Base-by-base conservation (phyloP, 2,113 vertebrate species). In the Rhea americana region DNA sequence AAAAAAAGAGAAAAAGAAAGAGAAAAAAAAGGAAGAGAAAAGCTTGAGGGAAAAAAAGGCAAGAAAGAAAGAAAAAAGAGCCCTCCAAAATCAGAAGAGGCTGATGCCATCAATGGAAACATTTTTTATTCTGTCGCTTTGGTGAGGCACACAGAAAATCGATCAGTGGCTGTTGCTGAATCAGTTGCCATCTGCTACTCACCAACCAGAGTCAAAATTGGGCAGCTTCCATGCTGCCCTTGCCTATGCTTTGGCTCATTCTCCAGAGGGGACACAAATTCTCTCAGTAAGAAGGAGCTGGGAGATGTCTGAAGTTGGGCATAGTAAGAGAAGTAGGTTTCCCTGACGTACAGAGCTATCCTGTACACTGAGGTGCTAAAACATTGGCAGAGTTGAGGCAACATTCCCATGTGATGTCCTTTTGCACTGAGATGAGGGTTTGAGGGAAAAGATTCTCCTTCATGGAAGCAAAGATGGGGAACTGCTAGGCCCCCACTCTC, bases 21-120 rank as follows among this genome's bases (percentile, higher is more conserved):
- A 72, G 82, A 7, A 75, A 77, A 48, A 90, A 63, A 74, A n/a
- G n/a, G 45, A 73, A 51, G 19, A 76, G 35, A 91, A 85, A 80
- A 79, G 51, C 82, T 91, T 61, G 74, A 24, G 65, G 35, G 11
- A 35, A 58, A 6, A 4, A 73, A 28, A 28, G 3, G 7, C 11
- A 43, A 84, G 24, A 88, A 55, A 83, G 45, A 81, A 90, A 93
- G 67, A 63, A 87, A 88, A 71, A 62, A 72, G 81, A 87, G 20
- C 20, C 9, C 56, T 93, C 62, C 67, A 77, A 91, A 95, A 50
- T 51, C 30, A 86, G 79, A 84, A 78, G 56, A 59, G 72, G 25
- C 28, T 74, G 65, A 22, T 28, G 16, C 72, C 67, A 5, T 17
- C 20, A 9, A 39, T 62, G 37, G 82, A 32, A 65, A 35, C 11